phyloP scores from a whole-genome alignment of 2,888 invertebrate genomes.

The Drosophila tripunctata region DNA sequence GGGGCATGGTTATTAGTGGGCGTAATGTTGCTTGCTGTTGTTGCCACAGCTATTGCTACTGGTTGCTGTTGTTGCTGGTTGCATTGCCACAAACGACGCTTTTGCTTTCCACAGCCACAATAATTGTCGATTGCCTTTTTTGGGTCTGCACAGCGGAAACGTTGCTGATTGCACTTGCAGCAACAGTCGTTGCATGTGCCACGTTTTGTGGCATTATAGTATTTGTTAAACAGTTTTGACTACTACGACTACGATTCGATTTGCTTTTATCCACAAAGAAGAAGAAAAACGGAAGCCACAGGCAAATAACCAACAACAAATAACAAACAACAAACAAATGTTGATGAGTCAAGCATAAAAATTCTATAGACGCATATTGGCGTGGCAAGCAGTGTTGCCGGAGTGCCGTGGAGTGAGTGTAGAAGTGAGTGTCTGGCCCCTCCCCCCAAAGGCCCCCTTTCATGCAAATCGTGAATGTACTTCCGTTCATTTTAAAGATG shows the following conservation, averaged over 20 bases:
- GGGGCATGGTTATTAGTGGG: slow-evolving; percentile 50
- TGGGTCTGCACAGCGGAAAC: slow-evolving; percentile 66
- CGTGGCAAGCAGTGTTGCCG: slow-evolving; percentile 21
- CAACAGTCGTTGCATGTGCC: slow-evolving; percentile 35
- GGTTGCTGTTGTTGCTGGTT: slow-evolving; percentile 7
- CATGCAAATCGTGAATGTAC: slow-evolving; percentile 49
- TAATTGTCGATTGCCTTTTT: slow-evolving; percentile 72
- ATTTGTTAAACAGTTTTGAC: slow-evolving; percentile 39
- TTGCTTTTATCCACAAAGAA: slow-evolving; percentile 7
- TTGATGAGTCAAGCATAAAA: slow-evolving; percentile 64
- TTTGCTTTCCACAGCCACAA: slow-evolving; percentile 65
- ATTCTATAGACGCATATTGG: slow-evolving; percentile 54
- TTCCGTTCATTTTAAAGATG: slow-evolving; percentile 49
- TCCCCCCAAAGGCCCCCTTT: slow-evolving; percentile 39
- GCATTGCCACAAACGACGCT: slow-evolving; percentile 25
- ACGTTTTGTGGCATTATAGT: slow-evolving; percentile 2
- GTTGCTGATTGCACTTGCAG: slow-evolving; percentile 56
- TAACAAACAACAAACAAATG: slow-evolving; percentile 19
- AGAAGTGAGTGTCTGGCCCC: slow-evolving; percentile 2
- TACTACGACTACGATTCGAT: no score
- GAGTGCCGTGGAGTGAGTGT: not conserved
- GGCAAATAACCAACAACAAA: slow-evolving; percentile 25
- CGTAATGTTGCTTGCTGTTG: slow-evolving; percentile 26
- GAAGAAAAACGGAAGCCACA: slow-evolving; percentile 61
- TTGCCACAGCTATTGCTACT: slow-evolving; percentile 21